A percentile compares a stretch with the other conserved stretches of the same genome.
Evolutionary conservation across 1,140 invertebrate species (phyloP).

Genomic region (Vollenhovia emeryi): DNA sequence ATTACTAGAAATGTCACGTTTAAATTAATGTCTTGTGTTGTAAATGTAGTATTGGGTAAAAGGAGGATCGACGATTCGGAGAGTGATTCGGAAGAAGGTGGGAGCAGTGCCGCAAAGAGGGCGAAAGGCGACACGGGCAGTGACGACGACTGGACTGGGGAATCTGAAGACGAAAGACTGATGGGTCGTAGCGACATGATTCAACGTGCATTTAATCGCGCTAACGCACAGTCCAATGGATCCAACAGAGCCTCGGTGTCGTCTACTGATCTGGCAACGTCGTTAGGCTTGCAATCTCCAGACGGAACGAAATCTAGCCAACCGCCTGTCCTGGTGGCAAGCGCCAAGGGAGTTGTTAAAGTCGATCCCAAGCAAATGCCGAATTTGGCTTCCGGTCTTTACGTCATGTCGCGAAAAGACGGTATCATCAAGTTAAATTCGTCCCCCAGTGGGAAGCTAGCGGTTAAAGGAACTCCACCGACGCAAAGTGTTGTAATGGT

Average conservation of each 20-base stretch:
- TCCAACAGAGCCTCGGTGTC: slow-evolving; percentile 77
- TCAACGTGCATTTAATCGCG: slow-evolving; percentile 82
- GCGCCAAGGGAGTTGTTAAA: slow-evolving; percentile 90
- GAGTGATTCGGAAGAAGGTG: slow-evolving; percentile 85
- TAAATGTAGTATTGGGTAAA: slow-evolving; percentile 79
- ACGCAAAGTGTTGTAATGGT: slow-evolving; percentile 81
- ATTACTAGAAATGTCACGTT: neutral
- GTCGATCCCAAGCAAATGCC: slow-evolving; percentile 91
- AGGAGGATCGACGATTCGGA: slow-evolving; percentile 81
- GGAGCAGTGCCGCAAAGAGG: slow-evolving; percentile 84
- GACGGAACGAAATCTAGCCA: slow-evolving; percentile 77
- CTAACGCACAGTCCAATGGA: slow-evolving; percentile 82
- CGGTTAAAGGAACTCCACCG: slow-evolving; percentile 76
- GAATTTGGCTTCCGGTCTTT: slow-evolving; percentile 88
- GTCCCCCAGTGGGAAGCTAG: slow-evolving; percentile 86
- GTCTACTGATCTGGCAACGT: slow-evolving; percentile 76
- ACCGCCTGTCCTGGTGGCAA: slow-evolving; percentile 86
- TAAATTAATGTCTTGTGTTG: neutral
- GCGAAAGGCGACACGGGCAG: slow-evolving; percentile 84
- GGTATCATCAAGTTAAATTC: slow-evolving; percentile 89
- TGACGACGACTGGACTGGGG: slow-evolving; percentile 84
- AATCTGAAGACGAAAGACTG: slow-evolving; percentile 83
- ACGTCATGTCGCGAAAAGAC: slow-evolving; percentile 91
- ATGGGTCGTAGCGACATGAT: slow-evolving; percentile 82
- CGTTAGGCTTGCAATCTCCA: slow-evolving; percentile 74